Percentiles rank a stretch among this genome's conserved stretches.
Evolutionary conservation across 2,888 invertebrate species (phyloP).

Genomic region (Auanema freiburgensis): DNA sequence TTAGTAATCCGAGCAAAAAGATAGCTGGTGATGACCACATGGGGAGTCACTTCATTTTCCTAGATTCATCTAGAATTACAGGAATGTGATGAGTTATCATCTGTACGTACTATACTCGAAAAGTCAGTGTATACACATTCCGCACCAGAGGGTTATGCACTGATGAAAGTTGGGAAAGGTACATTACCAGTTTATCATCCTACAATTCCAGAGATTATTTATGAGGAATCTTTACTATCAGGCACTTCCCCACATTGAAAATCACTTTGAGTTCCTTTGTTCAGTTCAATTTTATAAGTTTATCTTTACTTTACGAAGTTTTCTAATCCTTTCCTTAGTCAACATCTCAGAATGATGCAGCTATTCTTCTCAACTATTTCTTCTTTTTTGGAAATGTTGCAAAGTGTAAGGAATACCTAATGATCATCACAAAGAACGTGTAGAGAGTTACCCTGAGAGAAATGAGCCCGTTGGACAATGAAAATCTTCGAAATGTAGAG

Average conservation of each 20-base stretch:
- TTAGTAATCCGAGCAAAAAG: constrained; percentile 10
- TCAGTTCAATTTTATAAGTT: constrained; percentile 3
- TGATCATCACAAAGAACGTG: neutral
- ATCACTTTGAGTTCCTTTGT: constrained; percentile 3
- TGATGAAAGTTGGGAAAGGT: no score
- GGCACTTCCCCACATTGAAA: constrained; percentile 12
- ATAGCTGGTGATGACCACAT: neutral
- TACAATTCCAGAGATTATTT: neutral
- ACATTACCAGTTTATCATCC: no score
- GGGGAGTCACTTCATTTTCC: neutral
- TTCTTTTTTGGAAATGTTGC: no score
- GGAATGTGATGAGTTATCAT: neutral
- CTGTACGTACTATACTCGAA: no score
- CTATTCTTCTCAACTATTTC: no score
- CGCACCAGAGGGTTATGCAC: no score
- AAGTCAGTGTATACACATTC: no score
- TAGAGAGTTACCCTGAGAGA: constrained; percentile 31
- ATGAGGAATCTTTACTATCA: neutral
- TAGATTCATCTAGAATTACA: neutral
- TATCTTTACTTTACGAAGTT: neutral
- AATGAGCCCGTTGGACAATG: constrained; percentile 55
- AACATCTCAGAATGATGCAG: no score
- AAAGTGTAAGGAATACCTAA: neutral
- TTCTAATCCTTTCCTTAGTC: no score
- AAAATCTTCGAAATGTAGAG: constrained; percentile 51